Evolutionary conservation across 2,113 vertebrate genomes (phyloP).

Genomic region (Mionectes macconnelli): DNA sequence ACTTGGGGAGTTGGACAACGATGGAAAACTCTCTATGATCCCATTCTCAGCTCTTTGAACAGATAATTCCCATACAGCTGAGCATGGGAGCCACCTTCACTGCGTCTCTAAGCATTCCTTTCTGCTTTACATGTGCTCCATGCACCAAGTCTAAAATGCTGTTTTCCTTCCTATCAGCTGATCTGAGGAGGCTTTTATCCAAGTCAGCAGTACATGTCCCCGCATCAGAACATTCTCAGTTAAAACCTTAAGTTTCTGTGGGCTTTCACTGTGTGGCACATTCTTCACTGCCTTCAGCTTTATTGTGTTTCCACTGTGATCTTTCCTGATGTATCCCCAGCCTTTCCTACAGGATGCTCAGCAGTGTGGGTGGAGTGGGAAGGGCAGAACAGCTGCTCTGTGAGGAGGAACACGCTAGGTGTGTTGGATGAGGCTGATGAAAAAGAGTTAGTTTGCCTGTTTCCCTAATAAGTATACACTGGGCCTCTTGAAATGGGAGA

Average conservation of each 20-base stretch:
- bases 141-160: neutral
- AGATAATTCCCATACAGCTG: neutral
- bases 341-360: neutral
- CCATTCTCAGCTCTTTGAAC: neutral
- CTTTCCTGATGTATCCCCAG: neutral
- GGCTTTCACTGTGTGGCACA: neutral
- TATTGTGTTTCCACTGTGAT: neutral
- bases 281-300: neutral
- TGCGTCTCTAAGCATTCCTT: neutral
- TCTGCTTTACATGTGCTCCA: neutral
- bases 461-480: neutral
- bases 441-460: neutral
- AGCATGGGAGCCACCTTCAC: neutral
- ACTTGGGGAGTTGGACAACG: neutral
- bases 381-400: neutral
- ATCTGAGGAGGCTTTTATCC: neutral
- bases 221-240: neutral
- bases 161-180: neutral
- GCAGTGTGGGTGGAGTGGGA: neutral
- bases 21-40: neutral
- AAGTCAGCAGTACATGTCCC: neutral
- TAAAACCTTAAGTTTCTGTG: neutral
- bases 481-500: neutral
- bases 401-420: neutral
- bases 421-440: neutral